Conservation (phyloP, 30 jellyfish, hydroid and myxozoan genomes). For the Rhopilema esculentum region DNA sequence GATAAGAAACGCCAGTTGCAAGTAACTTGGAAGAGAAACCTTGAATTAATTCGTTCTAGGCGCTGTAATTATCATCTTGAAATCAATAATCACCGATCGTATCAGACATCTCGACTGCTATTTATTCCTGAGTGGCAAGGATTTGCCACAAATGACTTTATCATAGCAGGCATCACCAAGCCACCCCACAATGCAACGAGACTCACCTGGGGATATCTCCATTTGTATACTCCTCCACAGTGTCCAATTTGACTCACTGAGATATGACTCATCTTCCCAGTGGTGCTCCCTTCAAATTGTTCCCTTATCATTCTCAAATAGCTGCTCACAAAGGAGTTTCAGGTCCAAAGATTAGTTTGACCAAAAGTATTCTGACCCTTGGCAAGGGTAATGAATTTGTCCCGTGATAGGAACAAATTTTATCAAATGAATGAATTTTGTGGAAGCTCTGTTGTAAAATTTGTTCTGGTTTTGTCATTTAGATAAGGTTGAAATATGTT, state of each 20-base stretch:
- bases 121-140: not conserved
- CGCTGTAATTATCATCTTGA: not conserved
- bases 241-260: not conserved
- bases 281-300: too few relatives aligned
- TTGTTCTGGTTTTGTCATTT: too few relatives aligned
- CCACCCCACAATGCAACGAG: slow-evolving; percentile 31
- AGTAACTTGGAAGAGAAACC: not conserved
- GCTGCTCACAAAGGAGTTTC: too few relatives aligned
- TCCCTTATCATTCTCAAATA: too few relatives aligned
- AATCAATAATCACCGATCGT: not conserved
- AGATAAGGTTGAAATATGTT: too few relatives aligned
- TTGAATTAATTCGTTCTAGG: not conserved
- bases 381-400: too few relatives aligned
- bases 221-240: not conserved
- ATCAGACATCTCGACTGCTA: not conserved
- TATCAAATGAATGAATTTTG: too few relatives aligned
- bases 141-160: not conserved
- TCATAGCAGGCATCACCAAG: slow-evolving; percentile 29
- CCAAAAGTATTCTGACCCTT: too few relatives aligned
- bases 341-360: too few relatives aligned
- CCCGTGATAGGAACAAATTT: too few relatives aligned
- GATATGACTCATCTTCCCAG: too few relatives aligned
- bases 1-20: not conserved
- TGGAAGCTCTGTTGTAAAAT: too few relatives aligned
- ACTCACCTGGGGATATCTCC: slow-evolving; percentile 12